A percentile compares a stretch with the other conserved stretches of the same genome.
Conservation (phyloP, 2,797 vertebrate species). For the Saxicola maurus region DNA sequence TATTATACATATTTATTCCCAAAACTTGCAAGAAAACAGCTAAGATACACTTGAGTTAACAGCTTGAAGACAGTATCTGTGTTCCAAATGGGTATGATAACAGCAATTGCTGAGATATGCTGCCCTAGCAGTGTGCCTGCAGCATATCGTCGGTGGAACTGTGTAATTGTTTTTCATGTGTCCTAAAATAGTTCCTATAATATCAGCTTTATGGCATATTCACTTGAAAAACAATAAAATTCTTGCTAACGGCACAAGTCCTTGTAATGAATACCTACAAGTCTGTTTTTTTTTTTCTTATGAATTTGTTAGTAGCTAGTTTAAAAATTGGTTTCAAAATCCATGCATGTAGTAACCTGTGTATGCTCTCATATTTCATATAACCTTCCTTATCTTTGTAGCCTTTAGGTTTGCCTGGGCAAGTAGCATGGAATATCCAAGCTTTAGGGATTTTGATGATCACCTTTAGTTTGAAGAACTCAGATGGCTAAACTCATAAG, state of each 20-base stretch:
- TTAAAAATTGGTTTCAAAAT: background rate
- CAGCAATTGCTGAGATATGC: background rate
- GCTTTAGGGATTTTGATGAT: background rate
- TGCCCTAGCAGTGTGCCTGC: background rate
- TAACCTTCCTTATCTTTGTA: background rate
- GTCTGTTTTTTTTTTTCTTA: background rate
- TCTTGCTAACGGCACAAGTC: background rate
- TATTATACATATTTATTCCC: background rate
- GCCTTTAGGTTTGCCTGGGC: background rate
- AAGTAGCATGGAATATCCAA: background rate
- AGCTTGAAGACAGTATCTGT: background rate
- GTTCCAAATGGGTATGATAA: background rate
- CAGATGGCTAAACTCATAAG: background rate
- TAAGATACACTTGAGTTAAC: background rate
- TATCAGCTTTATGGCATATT: background rate
- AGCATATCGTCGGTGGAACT: accelerated
- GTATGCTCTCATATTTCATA: background rate
- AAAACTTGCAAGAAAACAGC: background rate
- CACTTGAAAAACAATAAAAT: background rate
- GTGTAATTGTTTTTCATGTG: background rate
- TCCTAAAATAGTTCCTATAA: background rate
- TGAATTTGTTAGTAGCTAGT: background rate
- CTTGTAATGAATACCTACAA: background rate
- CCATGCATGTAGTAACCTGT: background rate
- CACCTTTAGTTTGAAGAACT: background rate